Conservation (phyloP, 53 echinoderm and acorn worm species). For the Mesocentrotus franciscanus region DNA sequence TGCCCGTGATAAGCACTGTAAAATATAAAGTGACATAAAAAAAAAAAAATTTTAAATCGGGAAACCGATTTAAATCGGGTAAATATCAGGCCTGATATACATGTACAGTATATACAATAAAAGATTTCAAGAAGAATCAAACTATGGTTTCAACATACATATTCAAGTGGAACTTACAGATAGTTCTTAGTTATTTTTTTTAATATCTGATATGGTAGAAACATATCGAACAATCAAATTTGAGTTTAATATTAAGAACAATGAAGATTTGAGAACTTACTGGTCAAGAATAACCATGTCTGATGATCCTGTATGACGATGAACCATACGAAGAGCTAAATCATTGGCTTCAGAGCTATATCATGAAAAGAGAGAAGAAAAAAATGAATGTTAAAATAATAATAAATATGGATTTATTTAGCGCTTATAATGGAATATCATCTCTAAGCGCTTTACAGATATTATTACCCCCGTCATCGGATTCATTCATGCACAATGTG, state of each 20-base stretch:
- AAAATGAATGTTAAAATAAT: no score
- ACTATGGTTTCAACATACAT: no score
- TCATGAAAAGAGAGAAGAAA: background rate
- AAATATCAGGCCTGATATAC: no score
- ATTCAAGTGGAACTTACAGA: background rate
- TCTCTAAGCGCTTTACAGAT: no score
- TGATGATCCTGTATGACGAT: slow-evolving; percentile 85
- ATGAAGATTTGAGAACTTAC: slow-evolving; percentile 74
- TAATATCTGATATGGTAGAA: background rate
- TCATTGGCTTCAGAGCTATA: slow-evolving; percentile 97
- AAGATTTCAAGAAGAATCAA: no score
- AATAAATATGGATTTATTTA: no score
- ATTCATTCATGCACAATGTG: no score
- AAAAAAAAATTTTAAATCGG: no score
- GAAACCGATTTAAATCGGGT: no score
- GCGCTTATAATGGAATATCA: no score
- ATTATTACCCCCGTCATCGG: no score
- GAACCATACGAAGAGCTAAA: slow-evolving; percentile 84
- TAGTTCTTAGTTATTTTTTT: background rate
- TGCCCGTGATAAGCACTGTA: slow-evolving; percentile 97
- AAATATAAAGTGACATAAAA: slow-evolving; percentile 38
- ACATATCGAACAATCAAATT: background rate
- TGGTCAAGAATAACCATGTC: slow-evolving; percentile 87
- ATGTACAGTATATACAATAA: no score
- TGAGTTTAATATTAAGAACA: background rate